Evolutionary conservation across 2,113 vertebrate species (phyloP).

Genomic region (Burhinus oedicnemus): DNA sequence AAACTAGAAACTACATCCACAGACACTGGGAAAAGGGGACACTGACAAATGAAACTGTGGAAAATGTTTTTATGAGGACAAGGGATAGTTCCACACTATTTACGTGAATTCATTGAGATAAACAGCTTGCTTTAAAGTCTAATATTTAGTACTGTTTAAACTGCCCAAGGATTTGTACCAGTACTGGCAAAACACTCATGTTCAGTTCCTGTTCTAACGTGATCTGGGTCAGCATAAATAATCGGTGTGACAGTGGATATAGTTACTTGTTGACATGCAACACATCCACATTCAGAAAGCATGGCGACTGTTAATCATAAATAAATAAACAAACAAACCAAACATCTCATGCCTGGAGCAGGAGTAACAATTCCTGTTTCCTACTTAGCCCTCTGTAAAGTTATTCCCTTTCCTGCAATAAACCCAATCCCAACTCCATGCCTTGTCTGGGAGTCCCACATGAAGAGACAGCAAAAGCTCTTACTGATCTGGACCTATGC

Average conservation of each 20-base stretch:
- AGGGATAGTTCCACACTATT: background rate
- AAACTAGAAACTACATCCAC: background rate
- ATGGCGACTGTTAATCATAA: background rate
- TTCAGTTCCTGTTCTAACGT: background rate
- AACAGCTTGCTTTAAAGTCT: background rate
- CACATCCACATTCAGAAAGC: background rate
- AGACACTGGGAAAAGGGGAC: background rate
- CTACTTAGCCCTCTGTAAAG: background rate
- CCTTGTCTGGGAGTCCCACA: background rate
- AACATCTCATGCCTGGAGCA: background rate
- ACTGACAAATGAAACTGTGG: background rate
- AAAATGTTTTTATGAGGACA: background rate
- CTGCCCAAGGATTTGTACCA: background rate
- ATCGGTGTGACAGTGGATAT: fast-evolving
- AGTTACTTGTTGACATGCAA: background rate
- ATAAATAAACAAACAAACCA: background rate
- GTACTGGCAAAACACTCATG: background rate
- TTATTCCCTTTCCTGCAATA: background rate
- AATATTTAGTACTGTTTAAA: background rate
- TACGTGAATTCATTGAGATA: background rate
- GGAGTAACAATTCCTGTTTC: background rate
- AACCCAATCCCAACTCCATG: background rate
- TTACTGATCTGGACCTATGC: background rate
- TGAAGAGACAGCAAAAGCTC: background rate
- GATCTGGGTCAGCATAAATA: background rate